A percentile compares a stretch with the other conserved stretches of the same genome.
Evolutionary conservation across 2,888 invertebrate genomes (phyloP).

Genomic region (Lymantria dispar): DNA sequence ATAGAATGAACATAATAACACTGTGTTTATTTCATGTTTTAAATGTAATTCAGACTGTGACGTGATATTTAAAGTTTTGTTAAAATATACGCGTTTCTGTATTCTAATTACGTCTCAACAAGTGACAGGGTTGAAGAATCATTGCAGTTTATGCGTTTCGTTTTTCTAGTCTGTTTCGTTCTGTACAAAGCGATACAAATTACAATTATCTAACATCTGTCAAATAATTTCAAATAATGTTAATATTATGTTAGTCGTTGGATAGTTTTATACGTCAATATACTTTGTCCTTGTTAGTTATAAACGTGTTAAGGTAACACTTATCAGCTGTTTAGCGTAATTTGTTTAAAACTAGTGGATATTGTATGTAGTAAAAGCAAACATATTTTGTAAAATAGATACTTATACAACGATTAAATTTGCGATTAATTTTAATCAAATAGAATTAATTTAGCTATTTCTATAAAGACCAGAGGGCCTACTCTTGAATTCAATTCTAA

Average conservation of each 20-base stretch:
- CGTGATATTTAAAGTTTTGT: slow-evolving; percentile 4
- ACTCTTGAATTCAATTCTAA: too few species aligned
- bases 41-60: slow-evolving; percentile 1
- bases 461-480: too few species aligned
- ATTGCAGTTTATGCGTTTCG: background rate
- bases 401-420: background rate
- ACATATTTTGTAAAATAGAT: background rate
- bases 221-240: background rate
- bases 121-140: background rate
- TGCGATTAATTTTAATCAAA: background rate
- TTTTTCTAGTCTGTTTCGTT: background rate
- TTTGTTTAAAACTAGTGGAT: background rate
- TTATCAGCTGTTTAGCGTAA: background rate
- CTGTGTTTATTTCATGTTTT: slow-evolving; percentile 10
- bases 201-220: background rate
- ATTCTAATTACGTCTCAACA: slow-evolving; percentile 25
- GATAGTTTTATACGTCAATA: background rate
- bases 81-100: slow-evolving; percentile 5
- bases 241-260: background rate
- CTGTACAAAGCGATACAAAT: background rate
- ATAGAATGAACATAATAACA: background rate
- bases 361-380: background rate
- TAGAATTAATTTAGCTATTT: background rate
- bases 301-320: background rate
- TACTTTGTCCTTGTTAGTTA: background rate